phyloP scores from a whole-genome alignment of 2,797 vertebrate genomes.

The Etheostoma nigrum region DNA sequence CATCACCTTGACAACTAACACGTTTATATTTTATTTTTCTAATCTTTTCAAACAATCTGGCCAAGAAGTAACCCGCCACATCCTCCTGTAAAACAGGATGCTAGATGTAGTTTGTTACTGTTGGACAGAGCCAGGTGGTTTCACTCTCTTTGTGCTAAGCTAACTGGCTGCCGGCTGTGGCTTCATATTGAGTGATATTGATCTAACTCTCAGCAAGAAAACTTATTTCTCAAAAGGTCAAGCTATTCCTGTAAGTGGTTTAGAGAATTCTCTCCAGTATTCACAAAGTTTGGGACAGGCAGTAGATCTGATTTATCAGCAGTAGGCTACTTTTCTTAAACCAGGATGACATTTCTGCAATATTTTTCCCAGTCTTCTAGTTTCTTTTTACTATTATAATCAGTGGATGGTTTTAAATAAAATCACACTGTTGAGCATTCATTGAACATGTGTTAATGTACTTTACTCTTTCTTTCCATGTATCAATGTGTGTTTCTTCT shows the following conservation, averaged over 20 bases:
- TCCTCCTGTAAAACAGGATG: no score
- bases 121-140: not conserved
- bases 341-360: not conserved
- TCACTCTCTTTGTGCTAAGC: not conserved
- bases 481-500: not conserved
- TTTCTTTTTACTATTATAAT: not conserved
- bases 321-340: not conserved
- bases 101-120: no score
- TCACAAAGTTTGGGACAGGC: not conserved
- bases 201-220: not conserved
- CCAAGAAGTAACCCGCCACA: not conserved
- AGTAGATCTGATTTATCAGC: not conserved
- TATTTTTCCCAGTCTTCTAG: not conserved
- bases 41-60: not conserved
- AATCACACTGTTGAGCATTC: not conserved
- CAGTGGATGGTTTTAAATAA: not conserved
- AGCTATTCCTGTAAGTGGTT: not conserved
- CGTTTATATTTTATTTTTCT: not conserved
- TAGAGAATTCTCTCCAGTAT: not conserved
- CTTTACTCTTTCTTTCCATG: not conserved
- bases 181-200: not conserved
- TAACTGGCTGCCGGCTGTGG: not conserved
- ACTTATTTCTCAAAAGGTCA: not conserved
- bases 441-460: not conserved
- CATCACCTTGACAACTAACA: not conserved